A percentile compares a stretch with the other conserved stretches of the same genome.
These are phyloP conservation scores for Mionectes macconnelli DNA, from an alignment of 2,113 vertebrate genomes.

Conservation along the genomic window DNA sequence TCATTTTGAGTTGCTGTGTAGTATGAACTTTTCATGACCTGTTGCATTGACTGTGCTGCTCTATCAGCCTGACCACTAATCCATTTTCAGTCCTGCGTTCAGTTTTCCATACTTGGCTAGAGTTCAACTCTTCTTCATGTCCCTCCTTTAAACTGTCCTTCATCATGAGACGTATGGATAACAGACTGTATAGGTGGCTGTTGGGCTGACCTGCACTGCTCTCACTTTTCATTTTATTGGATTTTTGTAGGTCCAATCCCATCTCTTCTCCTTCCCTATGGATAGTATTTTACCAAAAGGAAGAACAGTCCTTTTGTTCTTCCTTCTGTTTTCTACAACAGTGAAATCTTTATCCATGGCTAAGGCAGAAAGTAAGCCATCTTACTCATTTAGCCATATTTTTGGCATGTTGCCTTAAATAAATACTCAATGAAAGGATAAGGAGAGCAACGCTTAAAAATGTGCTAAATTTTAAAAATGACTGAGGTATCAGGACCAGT, in stretches of 20 bases:
- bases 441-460: not conserved
- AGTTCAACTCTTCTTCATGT: not conserved
- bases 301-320: not conserved
- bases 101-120: not conserved
- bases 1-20: not conserved
- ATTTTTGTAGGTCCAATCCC: not conserved
- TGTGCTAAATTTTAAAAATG: not conserved
- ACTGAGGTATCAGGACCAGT: not conserved
- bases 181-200: not conserved
- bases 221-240: not conserved
- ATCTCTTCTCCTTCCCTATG: not conserved
- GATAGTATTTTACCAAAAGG: not conserved
- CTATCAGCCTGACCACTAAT: not conserved
- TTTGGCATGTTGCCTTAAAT: not conserved
- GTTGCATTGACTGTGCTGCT: not conserved
- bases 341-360: not conserved
- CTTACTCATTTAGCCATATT: not conserved
- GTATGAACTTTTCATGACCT: not conserved
- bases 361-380: not conserved
- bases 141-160: not conserved
- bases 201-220: not conserved
- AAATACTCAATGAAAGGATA: not conserved
- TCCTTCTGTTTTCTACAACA: not conserved
- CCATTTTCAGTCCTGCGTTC: fast-evolving
- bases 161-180: not conserved